A percentile compares a stretch with the other conserved stretches of the same genome.
phyloP scores from a whole-genome alignment of 2,113 vertebrate species.

The Myiopsitta monachus region DNA sequence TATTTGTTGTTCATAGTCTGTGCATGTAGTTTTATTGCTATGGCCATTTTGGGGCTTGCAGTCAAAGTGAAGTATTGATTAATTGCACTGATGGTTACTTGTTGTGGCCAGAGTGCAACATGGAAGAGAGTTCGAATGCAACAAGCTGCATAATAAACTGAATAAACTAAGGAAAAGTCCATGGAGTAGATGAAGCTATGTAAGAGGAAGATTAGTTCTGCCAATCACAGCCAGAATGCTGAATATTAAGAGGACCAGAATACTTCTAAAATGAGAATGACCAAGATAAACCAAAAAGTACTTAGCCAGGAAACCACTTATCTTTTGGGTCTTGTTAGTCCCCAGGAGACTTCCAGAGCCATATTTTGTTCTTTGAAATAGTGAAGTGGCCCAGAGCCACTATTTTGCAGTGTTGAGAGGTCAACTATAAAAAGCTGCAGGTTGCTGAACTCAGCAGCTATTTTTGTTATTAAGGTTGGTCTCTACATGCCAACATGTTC shows the following conservation, averaged over 20 bases:
- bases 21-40: neutral
- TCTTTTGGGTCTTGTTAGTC: slow-evolving; percentile 40
- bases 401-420: slow-evolving; percentile 32
- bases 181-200: neutral
- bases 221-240: neutral
- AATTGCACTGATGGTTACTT: neutral
- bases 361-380: slow-evolving; percentile 34
- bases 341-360: neutral
- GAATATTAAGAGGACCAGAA: neutral
- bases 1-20: neutral
- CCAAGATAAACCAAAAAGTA: slow-evolving; percentile 14
- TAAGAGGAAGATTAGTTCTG: neutral
- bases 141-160: neutral
- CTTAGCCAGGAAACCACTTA: slow-evolving; percentile 42
- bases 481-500: slow-evolving; percentile 9
- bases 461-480: slow-evolving; percentile 50
- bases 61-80: neutral
- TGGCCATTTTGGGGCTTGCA: neutral
- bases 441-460: slow-evolving; percentile 51
- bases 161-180: neutral
- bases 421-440: slow-evolving; percentile 49
- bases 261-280: slow-evolving; percentile 14
- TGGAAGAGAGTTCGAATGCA: neutral
- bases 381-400: slow-evolving; percentile 43
- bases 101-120: neutral